phyloP scores from a whole-genome alignment of 1,140 invertebrate species.

The Drosophila pruinosa region DNA sequence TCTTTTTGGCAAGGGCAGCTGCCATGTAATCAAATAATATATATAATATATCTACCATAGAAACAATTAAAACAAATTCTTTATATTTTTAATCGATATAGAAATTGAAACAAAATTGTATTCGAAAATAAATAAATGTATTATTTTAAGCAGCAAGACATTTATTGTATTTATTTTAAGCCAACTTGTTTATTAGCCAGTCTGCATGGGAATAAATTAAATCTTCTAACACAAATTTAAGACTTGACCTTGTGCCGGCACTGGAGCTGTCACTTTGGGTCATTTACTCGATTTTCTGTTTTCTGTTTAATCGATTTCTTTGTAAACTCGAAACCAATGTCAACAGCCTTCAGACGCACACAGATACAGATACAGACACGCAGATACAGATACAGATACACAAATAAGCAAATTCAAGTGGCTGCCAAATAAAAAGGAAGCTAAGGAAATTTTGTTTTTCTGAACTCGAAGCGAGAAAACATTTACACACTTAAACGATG shows the following conservation, averaged over 20 bases:
- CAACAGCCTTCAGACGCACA: constrained; percentile 41
- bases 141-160: not conserved
- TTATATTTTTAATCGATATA: not conserved
- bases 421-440: constrained; percentile 36
- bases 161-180: constrained; percentile 10
- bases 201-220: not conserved
- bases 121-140: not conserved
- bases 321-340: constrained; percentile 54
- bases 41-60: no score
- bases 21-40: no score
- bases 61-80: not conserved
- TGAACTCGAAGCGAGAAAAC: constrained; percentile 39
- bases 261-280: constrained; percentile 26
- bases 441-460: constrained; percentile 33
- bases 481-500: constrained; percentile 52
- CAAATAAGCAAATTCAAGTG: constrained; percentile 40
- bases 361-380: constrained; percentile 5
- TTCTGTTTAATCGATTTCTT: constrained; percentile 53
- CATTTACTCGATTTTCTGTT: constrained; percentile 43
- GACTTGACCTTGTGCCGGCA: constrained; percentile 35
- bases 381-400: constrained; percentile 22
- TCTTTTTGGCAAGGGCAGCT: no score
- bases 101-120: not conserved
- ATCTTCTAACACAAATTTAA: constrained; percentile 24
- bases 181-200: constrained; percentile 12